These are phyloP conservation scores for Falco berigora DNA, from an alignment of 2,797 vertebrate species.

Conservation along the genomic window DNA sequence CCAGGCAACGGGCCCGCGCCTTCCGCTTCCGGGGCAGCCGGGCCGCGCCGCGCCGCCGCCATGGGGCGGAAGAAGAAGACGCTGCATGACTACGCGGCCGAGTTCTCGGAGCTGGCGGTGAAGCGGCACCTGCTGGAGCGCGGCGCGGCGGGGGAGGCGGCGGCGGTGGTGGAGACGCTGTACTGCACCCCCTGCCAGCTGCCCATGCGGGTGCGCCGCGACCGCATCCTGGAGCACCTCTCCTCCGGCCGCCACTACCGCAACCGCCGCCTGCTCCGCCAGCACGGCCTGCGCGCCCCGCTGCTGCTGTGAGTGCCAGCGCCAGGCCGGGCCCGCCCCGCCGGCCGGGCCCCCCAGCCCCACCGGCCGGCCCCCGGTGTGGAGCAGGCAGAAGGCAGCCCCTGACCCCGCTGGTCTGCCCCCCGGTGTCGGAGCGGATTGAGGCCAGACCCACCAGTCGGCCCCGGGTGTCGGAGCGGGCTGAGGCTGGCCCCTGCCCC, in stretches of 20 bases:
- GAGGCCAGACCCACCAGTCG: no score
- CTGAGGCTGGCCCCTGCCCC: no score
- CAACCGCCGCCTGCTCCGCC: conserved; percentile 48
- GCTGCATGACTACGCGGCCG: conserved; percentile 47
- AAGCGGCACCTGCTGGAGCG: conserved; percentile 38
- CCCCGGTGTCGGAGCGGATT: no score
- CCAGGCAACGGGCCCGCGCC: not conserved
- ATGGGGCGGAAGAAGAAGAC: conserved; percentile 62
- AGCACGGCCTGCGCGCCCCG: conserved; percentile 13
- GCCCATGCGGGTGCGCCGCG: conserved; percentile 50
- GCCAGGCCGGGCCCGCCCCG: no score
- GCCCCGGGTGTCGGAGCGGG: no score
- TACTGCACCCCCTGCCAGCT: conserved; percentile 61
- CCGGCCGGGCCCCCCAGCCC: no score
- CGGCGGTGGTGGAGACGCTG: conserved; percentile 44
- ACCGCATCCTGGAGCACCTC: conserved; percentile 62
- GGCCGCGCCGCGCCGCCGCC: not conserved
- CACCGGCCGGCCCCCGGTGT: no score
- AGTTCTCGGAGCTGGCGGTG: conserved; percentile 57
- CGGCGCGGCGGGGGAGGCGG: not conserved
- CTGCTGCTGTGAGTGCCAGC: conserved; percentile 37
- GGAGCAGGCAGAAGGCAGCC: no score
- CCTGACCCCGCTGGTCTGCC: no score
- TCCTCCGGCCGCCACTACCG: conserved; percentile 60
- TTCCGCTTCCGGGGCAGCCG: conserved; percentile 21